Conservation (phyloP, 30 jellyfish, hydroid and myxozoan species). For the Turritopsis rubra region DNA sequence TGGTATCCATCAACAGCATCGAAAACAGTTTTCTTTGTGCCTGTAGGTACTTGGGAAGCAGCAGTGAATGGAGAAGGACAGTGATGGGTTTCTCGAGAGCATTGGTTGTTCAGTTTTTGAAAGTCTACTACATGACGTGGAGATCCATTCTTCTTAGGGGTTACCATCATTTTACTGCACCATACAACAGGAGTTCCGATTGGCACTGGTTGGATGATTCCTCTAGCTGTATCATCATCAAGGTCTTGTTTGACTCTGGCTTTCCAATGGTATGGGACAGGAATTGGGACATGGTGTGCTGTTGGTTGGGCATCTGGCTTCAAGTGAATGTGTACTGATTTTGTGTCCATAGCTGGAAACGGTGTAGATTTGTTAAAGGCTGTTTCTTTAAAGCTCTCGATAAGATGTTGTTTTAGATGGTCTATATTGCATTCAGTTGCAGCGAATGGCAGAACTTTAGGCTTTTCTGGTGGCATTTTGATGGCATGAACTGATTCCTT, state of each 20-base stretch:
- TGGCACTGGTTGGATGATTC: slow-evolving; percentile 17
- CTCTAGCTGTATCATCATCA: not conserved
- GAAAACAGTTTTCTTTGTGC: not conserved
- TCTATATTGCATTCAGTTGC: slow-evolving; percentile 2
- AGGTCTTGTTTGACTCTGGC: slow-evolving; percentile 13
- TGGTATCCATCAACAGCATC: slow-evolving; percentile 22
- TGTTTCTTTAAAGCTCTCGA: slow-evolving; percentile 9
- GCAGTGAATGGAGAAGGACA: slow-evolving; percentile 34
- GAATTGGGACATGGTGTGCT: slow-evolving; percentile 18
- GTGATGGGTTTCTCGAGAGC: slow-evolving; percentile 42
- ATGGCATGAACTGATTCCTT: too few species aligned
- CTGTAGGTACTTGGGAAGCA: slow-evolving; percentile 15
- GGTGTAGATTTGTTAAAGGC: slow-evolving; percentile 21
- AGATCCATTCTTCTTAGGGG: slow-evolving; percentile 22
- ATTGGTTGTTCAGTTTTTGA: slow-evolving; percentile 10
- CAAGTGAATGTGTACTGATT: slow-evolving; percentile 7
- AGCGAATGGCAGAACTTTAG: slow-evolving; percentile 12
- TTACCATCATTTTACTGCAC: slow-evolving; percentile 31
- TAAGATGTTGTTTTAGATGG: not conserved
- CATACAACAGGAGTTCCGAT: not conserved
- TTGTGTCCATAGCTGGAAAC: slow-evolving; percentile 22
- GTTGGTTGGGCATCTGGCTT: slow-evolving; percentile 23
- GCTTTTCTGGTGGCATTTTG: too few species aligned
- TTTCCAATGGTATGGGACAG: slow-evolving; percentile 30
- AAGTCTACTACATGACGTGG: slow-evolving; percentile 30